Conservation (phyloP, 2,113 vertebrate species). For the Anseranas semipalmata region DNA sequence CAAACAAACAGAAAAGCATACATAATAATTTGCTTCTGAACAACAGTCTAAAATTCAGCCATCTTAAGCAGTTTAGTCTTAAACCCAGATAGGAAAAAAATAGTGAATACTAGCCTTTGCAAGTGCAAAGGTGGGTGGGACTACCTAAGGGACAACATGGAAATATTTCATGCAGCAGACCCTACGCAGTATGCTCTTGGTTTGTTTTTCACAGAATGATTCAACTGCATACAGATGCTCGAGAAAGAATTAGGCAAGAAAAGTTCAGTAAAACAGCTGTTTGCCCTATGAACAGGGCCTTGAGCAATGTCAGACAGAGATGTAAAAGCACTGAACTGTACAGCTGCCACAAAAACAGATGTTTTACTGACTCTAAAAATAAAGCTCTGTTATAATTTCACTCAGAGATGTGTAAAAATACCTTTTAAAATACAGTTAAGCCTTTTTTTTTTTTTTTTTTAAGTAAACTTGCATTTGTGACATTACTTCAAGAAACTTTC, state of each 20-base stretch:
- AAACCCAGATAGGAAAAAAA: neutral
- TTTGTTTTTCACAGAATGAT: neutral
- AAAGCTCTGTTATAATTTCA: neutral
- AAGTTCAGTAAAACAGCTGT: neutral
- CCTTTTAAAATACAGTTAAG: neutral
- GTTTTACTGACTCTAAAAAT: neutral
- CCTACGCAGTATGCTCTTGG: neutral
- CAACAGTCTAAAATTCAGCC: too few relatives aligned
- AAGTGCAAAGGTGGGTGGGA: neutral
- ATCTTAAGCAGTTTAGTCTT: neutral
- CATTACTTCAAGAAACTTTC: neutral
- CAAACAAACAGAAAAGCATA: too few relatives aligned
- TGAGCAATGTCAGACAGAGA: neutral
- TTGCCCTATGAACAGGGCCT: neutral
- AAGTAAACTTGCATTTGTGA: neutral
- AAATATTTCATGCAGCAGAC: neutral
- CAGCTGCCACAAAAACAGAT: neutral
- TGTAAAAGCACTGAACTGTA: neutral
- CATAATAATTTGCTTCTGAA: too few relatives aligned
- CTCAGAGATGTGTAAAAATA: neutral
- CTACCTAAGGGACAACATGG: neutral
- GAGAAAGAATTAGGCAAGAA: slow-evolving; percentile 1
- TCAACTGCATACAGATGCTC: neutral
- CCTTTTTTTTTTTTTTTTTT: neutral
- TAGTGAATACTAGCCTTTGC: neutral